Conservation (phyloP, 2,888 invertebrate genomes). For the Clanis bilineata region DNA sequence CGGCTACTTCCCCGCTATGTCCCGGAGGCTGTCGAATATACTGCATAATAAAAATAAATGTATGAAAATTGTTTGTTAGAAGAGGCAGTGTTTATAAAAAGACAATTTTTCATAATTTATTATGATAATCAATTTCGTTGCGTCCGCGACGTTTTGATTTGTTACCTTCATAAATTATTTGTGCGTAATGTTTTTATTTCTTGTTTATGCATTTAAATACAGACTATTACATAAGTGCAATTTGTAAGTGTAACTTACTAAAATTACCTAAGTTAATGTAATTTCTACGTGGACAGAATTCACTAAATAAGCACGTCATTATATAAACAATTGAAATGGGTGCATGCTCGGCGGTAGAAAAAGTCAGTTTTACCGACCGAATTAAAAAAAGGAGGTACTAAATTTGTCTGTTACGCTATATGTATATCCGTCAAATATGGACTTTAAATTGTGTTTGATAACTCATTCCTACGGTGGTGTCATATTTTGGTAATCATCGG, state of each 20-base stretch:
- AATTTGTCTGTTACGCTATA: too few species aligned
- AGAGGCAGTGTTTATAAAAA: not conserved
- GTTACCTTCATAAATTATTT: not conserved
- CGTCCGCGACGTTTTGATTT: not conserved
- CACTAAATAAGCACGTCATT: too few species aligned
- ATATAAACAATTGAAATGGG: too few species aligned
- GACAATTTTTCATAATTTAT: slow-evolving; percentile 2
- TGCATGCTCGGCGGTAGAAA: too few species aligned
- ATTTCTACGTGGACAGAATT: not conserved
- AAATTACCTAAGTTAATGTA: not conserved
- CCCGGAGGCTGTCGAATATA: not conserved
- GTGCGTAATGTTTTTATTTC: not conserved
- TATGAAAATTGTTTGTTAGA: not conserved
- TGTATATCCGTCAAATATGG: too few species aligned
- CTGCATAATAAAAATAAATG: not conserved
- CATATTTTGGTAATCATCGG: too few species aligned
- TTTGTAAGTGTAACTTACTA: too few species aligned
- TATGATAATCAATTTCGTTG: slow-evolving; percentile 2
- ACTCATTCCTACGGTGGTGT: too few species aligned
- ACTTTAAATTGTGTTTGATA: too few species aligned
- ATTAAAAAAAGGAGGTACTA: too few species aligned
- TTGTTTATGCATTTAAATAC: not conserved
- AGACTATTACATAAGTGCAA: not conserved
- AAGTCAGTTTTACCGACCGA: too few species aligned
- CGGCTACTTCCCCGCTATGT: too few species aligned